phyloP scores from a whole-genome alignment of 2,113 vertebrate species.

The Menidia beryllina region DNA sequence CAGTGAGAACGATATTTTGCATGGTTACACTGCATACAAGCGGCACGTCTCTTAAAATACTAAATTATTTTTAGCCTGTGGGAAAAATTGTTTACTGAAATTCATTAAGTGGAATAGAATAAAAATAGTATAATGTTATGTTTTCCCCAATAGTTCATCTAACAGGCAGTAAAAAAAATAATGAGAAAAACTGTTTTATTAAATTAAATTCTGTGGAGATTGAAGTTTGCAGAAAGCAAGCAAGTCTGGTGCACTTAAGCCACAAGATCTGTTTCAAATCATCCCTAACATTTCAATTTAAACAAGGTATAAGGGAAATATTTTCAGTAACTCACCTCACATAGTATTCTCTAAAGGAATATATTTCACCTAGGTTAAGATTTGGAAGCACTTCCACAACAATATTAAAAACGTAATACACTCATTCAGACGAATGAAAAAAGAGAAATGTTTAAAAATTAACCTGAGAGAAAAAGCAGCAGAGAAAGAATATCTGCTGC shows the following conservation, averaged over 20 bases:
- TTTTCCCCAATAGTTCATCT: neutral
- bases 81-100: slow-evolving; percentile 5
- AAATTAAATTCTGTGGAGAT: neutral
- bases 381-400: neutral
- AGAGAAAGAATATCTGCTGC: too few species aligned
- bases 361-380: neutral
- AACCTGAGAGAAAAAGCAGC: neutral
- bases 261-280: slow-evolving; percentile 3
- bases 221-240: slow-evolving; percentile 14
- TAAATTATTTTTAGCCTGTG: neutral
- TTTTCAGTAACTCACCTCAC: slow-evolving; percentile 13
- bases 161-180: slow-evolving; percentile 21
- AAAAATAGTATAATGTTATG: neutral
- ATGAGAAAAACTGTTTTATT: neutral
- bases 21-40: too few species aligned
- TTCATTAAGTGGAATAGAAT: slow-evolving; percentile 8
- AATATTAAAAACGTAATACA: neutral
- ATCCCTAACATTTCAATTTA: neutral
- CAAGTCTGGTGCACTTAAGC: neutral
- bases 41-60: slow-evolving; percentile 21
- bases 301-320: neutral
- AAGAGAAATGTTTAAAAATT: neutral
- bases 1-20: slow-evolving; percentile 13
- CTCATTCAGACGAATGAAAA: neutral
- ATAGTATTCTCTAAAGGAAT: neutral